Percentiles rank a stretch among this genome's conserved stretches.
Evolutionary conservation across 2,113 vertebrate genomes (phyloP).

Genomic region (Barnardius zonarius): DNA sequence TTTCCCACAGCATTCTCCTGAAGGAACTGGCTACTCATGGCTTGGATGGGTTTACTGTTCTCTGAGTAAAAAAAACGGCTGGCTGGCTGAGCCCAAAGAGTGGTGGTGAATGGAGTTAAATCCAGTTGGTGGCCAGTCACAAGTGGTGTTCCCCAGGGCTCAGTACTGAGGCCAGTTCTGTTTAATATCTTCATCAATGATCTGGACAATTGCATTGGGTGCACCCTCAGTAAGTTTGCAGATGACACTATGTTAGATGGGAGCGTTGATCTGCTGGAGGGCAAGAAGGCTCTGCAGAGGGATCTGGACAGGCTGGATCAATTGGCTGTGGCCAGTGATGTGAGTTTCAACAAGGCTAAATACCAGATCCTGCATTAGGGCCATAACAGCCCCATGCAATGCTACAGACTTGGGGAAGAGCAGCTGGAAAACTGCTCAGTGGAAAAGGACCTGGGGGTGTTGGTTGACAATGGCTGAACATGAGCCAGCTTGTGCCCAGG

Average conservation of each 20-base stretch:
- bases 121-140: background rate
- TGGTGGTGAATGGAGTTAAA: background rate
- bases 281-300: background rate
- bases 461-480: background rate
- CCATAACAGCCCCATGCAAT: background rate
- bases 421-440: background rate
- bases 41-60: background rate
- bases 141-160: background rate
- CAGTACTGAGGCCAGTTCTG: background rate
- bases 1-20: background rate
- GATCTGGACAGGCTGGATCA: background rate
- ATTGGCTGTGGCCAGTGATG: background rate
- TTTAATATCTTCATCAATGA: background rate
- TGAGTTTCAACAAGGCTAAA: background rate
- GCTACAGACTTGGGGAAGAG: background rate
- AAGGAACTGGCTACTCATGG: background rate
- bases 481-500: background rate
- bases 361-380: background rate
- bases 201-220: background rate
- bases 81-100: background rate
- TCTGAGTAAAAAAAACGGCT: background rate
- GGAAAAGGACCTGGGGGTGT: background rate
- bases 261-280: background rate
- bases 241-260: background rate
- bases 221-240: background rate